Evolutionary conservation across 2,797 vertebrate species (phyloP).

Genomic region (Falco berigora): DNA sequence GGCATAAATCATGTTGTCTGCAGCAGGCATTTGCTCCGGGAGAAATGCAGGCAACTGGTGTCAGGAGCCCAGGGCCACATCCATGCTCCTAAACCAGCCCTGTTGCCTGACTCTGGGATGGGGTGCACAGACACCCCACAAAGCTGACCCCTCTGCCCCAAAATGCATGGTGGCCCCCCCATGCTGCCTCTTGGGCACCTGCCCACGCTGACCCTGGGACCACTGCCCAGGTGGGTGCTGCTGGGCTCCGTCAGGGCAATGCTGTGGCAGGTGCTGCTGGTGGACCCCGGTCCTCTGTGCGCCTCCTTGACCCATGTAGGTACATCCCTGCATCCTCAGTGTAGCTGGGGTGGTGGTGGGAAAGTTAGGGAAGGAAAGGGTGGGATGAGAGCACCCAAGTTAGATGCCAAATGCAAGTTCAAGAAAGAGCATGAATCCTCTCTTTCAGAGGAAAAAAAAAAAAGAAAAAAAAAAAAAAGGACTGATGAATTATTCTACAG

Average conservation of each 20-base stretch:
- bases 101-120: background rate
- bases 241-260: background rate
- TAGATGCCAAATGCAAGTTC: background rate
- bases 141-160: background rate
- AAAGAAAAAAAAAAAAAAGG: background rate
- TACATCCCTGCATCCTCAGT: too few species aligned
- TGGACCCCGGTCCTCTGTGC: too few species aligned
- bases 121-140: accelerated
- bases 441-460: background rate
- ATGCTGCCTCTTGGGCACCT: background rate
- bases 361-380: background rate
- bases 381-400: background rate
- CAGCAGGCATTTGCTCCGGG: background rate
- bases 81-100: background rate
- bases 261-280: accelerated
- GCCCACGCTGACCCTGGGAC: accelerated
- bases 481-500: background rate
- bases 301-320: accelerated
- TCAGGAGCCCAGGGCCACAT: background rate
- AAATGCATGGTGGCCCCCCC: accelerated
- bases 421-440: background rate
- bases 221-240: background rate
- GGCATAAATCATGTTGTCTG: background rate
- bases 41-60: accelerated
- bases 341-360: too few species aligned